These are phyloP conservation scores for Arenaria interpres DNA, from an alignment of 2,113 vertebrate genomes.

Conservation along the genomic window DNA sequence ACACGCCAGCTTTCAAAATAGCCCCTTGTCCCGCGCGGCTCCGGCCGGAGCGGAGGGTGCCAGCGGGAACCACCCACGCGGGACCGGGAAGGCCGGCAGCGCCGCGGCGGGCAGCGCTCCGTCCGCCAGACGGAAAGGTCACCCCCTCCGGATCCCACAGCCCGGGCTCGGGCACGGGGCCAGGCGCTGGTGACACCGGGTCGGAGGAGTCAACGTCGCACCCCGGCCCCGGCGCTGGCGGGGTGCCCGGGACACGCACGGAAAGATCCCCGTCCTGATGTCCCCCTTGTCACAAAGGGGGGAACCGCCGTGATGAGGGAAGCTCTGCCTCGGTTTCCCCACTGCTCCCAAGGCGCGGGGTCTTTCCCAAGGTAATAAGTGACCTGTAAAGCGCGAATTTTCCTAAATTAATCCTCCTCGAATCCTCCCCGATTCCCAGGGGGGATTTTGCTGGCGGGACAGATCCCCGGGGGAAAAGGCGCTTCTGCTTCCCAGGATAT, in stretches of 20 bases:
- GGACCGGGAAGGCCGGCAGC: not conserved
- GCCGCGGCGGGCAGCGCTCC: not conserved
- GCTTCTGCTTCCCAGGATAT: constrained; percentile 40
- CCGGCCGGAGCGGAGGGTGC: not conserved
- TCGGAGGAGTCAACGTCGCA: not conserved
- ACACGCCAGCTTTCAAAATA: constrained; percentile 25
- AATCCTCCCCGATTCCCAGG: not conserved
- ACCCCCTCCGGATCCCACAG: not conserved
- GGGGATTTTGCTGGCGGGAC: not conserved
- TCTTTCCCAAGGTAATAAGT: not conserved
- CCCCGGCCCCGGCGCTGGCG: not conserved
- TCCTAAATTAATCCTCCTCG: rapidly evolving
- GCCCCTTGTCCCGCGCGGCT: not conserved
- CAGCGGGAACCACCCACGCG: constrained; percentile 28
- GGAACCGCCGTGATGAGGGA: too few species aligned
- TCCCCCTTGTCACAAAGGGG: not conserved
- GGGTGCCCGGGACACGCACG: rapidly evolving
- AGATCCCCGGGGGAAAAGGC: not conserved
- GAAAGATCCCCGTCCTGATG: not conserved
- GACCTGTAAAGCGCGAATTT: not conserved
- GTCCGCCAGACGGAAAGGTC: not conserved
- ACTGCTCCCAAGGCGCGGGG: rapidly evolving
- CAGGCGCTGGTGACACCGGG: not conserved
- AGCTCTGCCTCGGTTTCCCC: not conserved
- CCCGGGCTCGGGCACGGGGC: not conserved